These are phyloP conservation scores for Centropus unirufus DNA, from an alignment of 2,113 vertebrate genomes.

Conservation along the genomic window DNA sequence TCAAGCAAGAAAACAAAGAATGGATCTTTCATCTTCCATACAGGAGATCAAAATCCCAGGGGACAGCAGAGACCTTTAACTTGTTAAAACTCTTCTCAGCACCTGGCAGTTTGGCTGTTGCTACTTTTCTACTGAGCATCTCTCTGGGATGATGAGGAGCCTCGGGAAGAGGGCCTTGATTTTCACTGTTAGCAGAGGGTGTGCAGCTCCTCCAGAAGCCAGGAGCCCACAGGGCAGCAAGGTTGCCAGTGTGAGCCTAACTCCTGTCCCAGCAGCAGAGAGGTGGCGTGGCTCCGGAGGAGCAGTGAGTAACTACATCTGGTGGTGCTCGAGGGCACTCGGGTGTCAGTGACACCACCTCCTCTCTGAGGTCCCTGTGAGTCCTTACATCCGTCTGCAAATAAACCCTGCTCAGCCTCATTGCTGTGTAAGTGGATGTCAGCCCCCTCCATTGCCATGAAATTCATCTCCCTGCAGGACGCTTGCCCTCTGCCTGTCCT, in stretches of 20 bases:
- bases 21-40: neutral
- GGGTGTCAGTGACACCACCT: neutral
- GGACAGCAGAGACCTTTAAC: neutral
- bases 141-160: neutral
- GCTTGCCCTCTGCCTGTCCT: neutral
- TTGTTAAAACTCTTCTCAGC: neutral
- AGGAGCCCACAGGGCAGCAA: neutral
- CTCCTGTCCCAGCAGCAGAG: neutral
- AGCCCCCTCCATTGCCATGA: neutral
- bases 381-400: neutral
- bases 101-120: neutral
- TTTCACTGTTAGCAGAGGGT: neutral
- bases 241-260: neutral
- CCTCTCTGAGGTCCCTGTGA: neutral
- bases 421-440: neutral
- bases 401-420: neutral
- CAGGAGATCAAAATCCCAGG: neutral
- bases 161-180: neutral
- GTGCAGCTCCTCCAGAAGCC: neutral
- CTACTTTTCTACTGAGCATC: rapidly evolving
- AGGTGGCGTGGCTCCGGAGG: neutral
- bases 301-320: neutral
- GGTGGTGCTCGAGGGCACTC: neutral
- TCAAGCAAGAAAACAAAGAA: neutral
- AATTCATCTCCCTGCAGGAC: neutral